These are phyloP conservation scores for Apeira syringaria DNA, from an alignment of 2,888 invertebrate species.

Conservation along the genomic window DNA sequence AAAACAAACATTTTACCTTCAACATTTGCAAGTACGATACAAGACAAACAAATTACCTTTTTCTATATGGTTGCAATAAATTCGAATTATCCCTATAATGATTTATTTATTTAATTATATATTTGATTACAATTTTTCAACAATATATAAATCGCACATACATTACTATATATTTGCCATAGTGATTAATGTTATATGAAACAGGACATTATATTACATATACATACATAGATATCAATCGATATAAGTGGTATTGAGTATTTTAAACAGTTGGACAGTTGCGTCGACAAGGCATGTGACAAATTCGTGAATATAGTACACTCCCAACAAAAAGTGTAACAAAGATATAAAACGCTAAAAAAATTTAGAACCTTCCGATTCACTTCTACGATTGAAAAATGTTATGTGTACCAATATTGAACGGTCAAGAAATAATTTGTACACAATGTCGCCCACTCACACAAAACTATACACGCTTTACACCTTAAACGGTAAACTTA, in stretches of 20 bases:
- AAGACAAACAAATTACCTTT: constrained; percentile 6
- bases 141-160: background rate
- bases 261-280: constrained; percentile 38
- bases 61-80: constrained; percentile 7
- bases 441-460: constrained; percentile 66
- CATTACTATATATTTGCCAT: constrained; percentile 39
- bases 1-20: background rate
- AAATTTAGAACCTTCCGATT: constrained; percentile 35
- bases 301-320: constrained; percentile 43
- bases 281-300: constrained; percentile 44
- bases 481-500: constrained; percentile 76
- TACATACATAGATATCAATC: constrained; percentile 20
- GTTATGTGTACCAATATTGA: constrained; percentile 35
- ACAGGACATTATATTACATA: constrained; percentile 13
- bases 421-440: constrained; percentile 67
- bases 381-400: constrained; percentile 30
- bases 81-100: constrained; percentile 24
- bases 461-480: constrained; percentile 70
- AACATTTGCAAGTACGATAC: constrained; percentile 6
- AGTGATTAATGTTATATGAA: constrained; percentile 44
- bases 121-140: constrained; percentile 12
- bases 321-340: constrained; percentile 48
- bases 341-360: constrained; percentile 43
- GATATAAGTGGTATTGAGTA: constrained; percentile 41
- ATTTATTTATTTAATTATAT: constrained; percentile 9